Percentiles rank a stretch among this genome's conserved stretches.
phyloP scores from a whole-genome alignment of 2,888 invertebrate species.

The Odontocolon sp. region DNA sequence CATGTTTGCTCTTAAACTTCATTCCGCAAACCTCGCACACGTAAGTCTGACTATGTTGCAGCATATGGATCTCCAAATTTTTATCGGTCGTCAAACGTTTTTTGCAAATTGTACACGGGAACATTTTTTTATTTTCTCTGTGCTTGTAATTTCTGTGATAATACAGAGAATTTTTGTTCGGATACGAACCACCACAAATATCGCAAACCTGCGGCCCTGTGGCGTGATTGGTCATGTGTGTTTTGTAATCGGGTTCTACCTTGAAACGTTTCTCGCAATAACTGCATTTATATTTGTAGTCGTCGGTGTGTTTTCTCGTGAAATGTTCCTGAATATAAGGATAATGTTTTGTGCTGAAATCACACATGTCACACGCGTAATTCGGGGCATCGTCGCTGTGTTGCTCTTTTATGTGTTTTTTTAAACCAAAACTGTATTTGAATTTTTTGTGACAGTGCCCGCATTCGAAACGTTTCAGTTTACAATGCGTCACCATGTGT shows the following conservation, averaged over 20 bases:
- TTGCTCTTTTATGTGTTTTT: slow-evolving; percentile 56
- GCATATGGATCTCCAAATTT: slow-evolving; percentile 53
- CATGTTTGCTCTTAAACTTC: slow-evolving; percentile 49
- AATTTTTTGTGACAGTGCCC: slow-evolving; percentile 63
- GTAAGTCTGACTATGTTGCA: slow-evolving; percentile 61
- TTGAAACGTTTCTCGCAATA: slow-evolving; percentile 60
- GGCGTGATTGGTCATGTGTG: slow-evolving; percentile 60
- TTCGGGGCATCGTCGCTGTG: slow-evolving; percentile 60
- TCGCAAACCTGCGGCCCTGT: slow-evolving; percentile 62
- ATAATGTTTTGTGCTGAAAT: slow-evolving; percentile 55
- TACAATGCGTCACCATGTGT: slow-evolving; percentile 59
- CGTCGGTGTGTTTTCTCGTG: slow-evolving; percentile 58
- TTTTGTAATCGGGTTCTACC: slow-evolving; percentile 57
- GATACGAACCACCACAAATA: slow-evolving; percentile 61
- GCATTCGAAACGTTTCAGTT: slow-evolving; percentile 58
- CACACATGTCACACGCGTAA: slow-evolving; percentile 59
- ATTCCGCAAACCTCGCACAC: slow-evolving; percentile 61
- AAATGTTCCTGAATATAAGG: slow-evolving; percentile 56
- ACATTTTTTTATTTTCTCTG: slow-evolving; percentile 56
- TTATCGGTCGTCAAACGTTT: slow-evolving; percentile 50
- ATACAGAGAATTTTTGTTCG: slow-evolving; percentile 61
- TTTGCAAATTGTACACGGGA: slow-evolving; percentile 58
- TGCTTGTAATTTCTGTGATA: slow-evolving; percentile 62
- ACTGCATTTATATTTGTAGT: slow-evolving; percentile 60
- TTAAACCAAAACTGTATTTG: slow-evolving; percentile 59